Evolutionary conservation across 2,113 vertebrate genomes (phyloP).

Genomic region (Rostratula benghalensis): DNA sequence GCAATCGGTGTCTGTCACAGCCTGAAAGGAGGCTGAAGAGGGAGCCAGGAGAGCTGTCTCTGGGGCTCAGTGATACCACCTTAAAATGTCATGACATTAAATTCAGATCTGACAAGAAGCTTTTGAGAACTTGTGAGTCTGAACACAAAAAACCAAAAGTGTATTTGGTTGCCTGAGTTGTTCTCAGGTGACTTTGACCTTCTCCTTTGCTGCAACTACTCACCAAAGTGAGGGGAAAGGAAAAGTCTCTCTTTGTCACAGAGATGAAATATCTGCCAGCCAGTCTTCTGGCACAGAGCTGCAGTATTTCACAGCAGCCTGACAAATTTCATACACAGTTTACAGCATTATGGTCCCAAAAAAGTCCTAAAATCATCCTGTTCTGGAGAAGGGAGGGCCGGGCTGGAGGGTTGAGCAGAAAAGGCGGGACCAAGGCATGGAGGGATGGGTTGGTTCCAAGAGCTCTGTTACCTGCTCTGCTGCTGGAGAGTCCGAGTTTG

Average conservation of each 20-base stretch:
- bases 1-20: neutral
- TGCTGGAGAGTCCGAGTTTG: neutral
- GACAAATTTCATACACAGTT: neutral
- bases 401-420: neutral
- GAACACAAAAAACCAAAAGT: neutral
- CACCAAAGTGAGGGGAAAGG: neutral
- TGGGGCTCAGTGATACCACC: neutral
- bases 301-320: neutral
- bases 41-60: neutral
- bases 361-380: neutral
- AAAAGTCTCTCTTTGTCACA: neutral
- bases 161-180: neutral
- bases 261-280: neutral
- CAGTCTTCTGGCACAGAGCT: neutral
- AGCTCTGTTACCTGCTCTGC: neutral
- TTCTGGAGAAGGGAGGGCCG: neutral
- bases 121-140: neutral
- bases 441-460: neutral
- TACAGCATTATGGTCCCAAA: neutral
- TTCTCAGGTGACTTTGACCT: neutral
- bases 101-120: neutral
- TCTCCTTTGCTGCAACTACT: neutral
- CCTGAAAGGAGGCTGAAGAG: neutral
- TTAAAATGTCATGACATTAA: constrained; percentile 32
- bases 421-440: neutral